Conservation (phyloP, 2,113 vertebrate genomes). For the Strigops habroptila region DNA sequence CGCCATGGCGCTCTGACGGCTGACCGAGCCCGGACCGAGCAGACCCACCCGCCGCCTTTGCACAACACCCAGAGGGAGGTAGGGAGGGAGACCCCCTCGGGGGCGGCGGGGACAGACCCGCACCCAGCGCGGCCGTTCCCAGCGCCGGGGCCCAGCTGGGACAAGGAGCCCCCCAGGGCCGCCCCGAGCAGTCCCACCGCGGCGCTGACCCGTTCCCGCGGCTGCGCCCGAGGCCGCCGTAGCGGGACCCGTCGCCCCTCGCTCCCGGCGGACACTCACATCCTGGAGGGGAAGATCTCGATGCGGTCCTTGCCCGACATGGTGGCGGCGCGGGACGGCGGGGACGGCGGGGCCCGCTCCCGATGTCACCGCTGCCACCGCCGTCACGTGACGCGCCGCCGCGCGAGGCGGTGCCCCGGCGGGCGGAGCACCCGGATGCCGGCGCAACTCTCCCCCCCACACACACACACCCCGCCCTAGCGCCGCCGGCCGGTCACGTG, state of each 20-base stretch:
- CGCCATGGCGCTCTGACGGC: rapidly evolving
- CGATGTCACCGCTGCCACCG: neutral
- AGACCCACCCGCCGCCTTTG: neutral
- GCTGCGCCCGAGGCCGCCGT: neutral
- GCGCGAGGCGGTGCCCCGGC: neutral
- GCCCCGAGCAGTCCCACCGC: neutral
- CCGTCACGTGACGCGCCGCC: neutral
- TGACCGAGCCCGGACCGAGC: neutral
- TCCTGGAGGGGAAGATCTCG: slow-evolving; percentile 95
- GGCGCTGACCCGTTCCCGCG: neutral
- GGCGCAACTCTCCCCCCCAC: neutral
- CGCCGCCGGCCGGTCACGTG: neutral
- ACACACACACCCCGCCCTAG: too few relatives aligned
- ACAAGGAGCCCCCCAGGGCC: neutral
- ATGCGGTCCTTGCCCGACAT: slow-evolving; percentile 97
- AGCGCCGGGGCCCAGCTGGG: neutral
- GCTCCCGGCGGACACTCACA: slow-evolving; percentile 78
- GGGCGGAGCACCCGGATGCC: neutral
- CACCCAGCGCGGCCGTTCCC: rapidly evolving
- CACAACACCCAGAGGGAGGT: neutral
- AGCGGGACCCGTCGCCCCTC: neutral
- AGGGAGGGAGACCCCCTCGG: too few relatives aligned
- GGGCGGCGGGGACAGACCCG: neutral
- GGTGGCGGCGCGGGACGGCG: neutral
- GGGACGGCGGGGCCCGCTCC: neutral